Evolutionary conservation across 2,797 vertebrate genomes (phyloP), one percentile per base, ranked within the genome.

Genomic region (Enteromius fasciolatus): DNA sequence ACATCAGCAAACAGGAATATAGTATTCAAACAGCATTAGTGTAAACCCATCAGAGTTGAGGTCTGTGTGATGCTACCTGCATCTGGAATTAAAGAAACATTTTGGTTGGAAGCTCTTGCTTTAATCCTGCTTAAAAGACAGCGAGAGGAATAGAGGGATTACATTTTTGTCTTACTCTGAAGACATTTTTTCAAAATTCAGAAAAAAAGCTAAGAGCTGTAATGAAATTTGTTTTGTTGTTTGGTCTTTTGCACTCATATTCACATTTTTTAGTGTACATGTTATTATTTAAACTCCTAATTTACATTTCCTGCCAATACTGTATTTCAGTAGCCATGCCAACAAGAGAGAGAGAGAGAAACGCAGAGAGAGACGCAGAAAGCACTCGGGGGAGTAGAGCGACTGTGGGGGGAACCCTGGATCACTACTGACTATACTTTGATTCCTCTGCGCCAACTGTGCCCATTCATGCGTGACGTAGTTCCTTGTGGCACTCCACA

Each of bases 21-120:
- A 76, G 25, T 41, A 81, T 74, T 66, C 52, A 25, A 80, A 70
- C 54, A 44, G 48, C 14, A 76, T 54, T 31, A 72, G 33, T 17
- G 46, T 54, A 39, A 52, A 73, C 18, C 66, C 44, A 72, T 54
- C 69, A 70, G 52, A 73, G 67, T 46, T 17, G 1, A 83, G 54
- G 64, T 41, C 6, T 63, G 25, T 72, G 74, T 59, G 57, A 63
- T 78, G 67, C 52, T 28, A 44, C 79, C 25, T 68, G 76, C 28
- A 44, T 48, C 50, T 75, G 61, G 63, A 81, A 85, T 85, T 84
- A 85, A 70, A 81, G 78, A 67, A 78, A 87, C 23, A 66, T 57
- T 67, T 39, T 20, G 11, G 20, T 28, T 36, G 18, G 12, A 80
- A 63, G 59, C 36, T 63, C 31, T 70, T n/a, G 36, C 61, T 75